phyloP scores from a whole-genome alignment of 2,888 invertebrate species.

The Rambutsinella grinnellia region DNA sequence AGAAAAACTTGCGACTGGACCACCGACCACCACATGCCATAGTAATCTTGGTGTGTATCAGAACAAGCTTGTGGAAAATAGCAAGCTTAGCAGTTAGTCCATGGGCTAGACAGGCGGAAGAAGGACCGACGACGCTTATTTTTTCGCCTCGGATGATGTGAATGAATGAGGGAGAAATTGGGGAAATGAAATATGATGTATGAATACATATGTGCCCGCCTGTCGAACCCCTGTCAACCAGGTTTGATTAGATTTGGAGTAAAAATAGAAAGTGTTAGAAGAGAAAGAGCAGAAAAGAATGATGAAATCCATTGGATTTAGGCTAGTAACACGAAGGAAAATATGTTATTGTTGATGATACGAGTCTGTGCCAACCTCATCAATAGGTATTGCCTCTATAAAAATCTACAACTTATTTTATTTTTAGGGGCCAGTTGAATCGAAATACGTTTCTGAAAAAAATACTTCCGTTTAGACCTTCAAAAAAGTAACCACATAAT shows the following conservation, averaged over 20 bases:
- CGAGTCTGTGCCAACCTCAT: no score
- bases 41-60: no score
- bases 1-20: slow-evolving; percentile 12
- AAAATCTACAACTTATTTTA: no score
- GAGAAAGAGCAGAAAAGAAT: background rate
- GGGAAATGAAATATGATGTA: slow-evolving; percentile 51
- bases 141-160: background rate
- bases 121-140: background rate
- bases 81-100: background rate
- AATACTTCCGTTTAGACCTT: no score
- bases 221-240: slow-evolving; percentile 52
- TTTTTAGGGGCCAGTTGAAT: no score
- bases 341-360: no score
- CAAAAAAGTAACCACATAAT: no score
- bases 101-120: background rate
- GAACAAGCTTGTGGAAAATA: slow-evolving; percentile 1
- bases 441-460: no score
- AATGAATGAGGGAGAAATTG: slow-evolving; percentile 10
- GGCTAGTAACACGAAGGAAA: no score
- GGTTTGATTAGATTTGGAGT: slow-evolving; percentile 55
- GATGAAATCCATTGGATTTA: slow-evolving; percentile 29
- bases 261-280: background rate
- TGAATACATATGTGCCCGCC: slow-evolving; percentile 50
- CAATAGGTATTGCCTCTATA: no score
- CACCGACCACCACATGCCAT: background rate